phyloP scores from a whole-genome alignment of 2,113 vertebrate genomes.

The Urocynchramus pylzowi region DNA sequence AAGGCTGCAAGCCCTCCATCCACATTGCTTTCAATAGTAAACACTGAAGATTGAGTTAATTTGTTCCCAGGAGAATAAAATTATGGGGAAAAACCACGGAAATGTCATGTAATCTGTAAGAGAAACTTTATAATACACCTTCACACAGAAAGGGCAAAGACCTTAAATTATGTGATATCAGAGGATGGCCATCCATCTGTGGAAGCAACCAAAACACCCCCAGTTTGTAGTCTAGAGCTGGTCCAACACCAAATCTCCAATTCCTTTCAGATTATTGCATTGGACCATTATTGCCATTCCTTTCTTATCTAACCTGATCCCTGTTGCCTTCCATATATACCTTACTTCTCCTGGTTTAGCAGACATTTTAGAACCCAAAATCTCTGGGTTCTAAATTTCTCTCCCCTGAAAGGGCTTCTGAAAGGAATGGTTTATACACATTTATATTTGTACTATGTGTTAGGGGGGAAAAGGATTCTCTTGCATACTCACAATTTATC shows the following conservation, averaged over 20 bases:
- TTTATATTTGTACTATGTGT: neutral
- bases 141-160: neutral
- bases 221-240: neutral
- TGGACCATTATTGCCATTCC: neutral
- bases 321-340: neutral
- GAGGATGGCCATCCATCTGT: rapidly evolving
- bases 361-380: neutral
- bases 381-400: neutral
- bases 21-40: neutral
- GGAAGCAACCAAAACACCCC: neutral
- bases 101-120: neutral
- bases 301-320: neutral
- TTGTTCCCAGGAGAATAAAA: neutral
- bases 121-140: neutral
- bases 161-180: neutral
- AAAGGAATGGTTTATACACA: neutral
- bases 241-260: neutral
- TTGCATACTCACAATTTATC: neutral
- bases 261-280: neutral
- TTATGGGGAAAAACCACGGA: rapidly evolving
- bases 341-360: neutral
- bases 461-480: neutral
- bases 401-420: neutral
- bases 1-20: neutral
- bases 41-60: neutral